These are phyloP conservation scores for Suillia variegata DNA, from an alignment of 2,888 invertebrate species.

Conservation along the genomic window DNA sequence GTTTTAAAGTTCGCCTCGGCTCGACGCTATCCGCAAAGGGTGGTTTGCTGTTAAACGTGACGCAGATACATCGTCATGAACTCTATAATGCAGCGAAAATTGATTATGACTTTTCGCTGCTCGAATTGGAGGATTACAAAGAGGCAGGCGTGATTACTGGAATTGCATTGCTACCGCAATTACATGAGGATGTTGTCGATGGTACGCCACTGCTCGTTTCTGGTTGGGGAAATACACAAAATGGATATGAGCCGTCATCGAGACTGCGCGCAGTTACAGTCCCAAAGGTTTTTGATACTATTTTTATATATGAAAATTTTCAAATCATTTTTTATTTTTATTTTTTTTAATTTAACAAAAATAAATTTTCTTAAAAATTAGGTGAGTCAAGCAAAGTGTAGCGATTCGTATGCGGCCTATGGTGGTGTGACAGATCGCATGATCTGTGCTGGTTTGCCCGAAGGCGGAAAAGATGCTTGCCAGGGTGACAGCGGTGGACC, in stretches of 20 bases:
- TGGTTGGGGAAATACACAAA: slow-evolving; percentile 55
- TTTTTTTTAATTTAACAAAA: no score
- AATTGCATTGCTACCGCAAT: slow-evolving; percentile 39
- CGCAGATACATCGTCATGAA: slow-evolving; percentile 50
- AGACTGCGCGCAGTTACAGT: slow-evolving; percentile 44
- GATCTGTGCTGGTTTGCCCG: slow-evolving; percentile 50
- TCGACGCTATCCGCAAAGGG: slow-evolving; percentile 50
- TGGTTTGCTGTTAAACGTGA: slow-evolving; percentile 52
- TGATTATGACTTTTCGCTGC: slow-evolving; percentile 61
- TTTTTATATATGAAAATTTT: no score
- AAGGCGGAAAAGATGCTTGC: slow-evolving; percentile 53
- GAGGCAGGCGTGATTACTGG: slow-evolving; percentile 33
- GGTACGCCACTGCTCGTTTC: slow-evolving; percentile 47
- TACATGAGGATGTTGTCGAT: slow-evolving; percentile 40
- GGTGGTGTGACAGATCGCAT: slow-evolving; percentile 49
- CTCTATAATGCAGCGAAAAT: slow-evolving; percentile 53
- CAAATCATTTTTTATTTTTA: no score
- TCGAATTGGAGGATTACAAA: slow-evolving; percentile 48
- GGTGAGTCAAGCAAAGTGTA: slow-evolving; percentile 44
- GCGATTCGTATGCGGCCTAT: slow-evolving; percentile 36
- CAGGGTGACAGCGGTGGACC: slow-evolving; percentile 59
- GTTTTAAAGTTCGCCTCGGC: slow-evolving; percentile 55
- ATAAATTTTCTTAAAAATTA: no score
- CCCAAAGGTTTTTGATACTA: no score
- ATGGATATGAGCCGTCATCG: slow-evolving; percentile 29